These are phyloP conservation scores for Cryptotis parvus DNA, from an alignment of 2,113 vertebrate genomes.

Conservation along the genomic window DNA sequence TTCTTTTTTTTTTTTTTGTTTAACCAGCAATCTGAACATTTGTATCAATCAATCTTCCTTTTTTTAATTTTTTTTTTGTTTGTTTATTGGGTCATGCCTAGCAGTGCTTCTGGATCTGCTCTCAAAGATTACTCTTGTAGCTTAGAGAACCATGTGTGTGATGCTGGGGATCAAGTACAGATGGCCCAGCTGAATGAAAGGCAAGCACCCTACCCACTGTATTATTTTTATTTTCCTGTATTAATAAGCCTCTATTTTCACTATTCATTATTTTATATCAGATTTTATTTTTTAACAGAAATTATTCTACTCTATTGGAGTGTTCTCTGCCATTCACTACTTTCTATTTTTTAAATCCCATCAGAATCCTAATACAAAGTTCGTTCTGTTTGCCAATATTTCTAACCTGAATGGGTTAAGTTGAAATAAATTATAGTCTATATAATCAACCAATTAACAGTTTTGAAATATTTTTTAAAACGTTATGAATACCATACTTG, in stretches of 20 bases:
- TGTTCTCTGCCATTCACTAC: not conserved
- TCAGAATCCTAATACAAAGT: too few species aligned
- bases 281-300: not conserved
- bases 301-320: not conserved
- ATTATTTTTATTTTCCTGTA: too few species aligned
- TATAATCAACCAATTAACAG: conserved; percentile 31
- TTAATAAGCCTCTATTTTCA: not conserved
- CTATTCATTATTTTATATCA: not conserved
- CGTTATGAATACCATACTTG: too few species aligned
- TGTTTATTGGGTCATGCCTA: too few species aligned
- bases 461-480: conserved; percentile 46
- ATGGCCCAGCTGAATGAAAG: too few species aligned
- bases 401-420: not conserved
- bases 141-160: too few species aligned
- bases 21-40: not conserved
- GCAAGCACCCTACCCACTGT: too few species aligned
- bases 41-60: too few species aligned
- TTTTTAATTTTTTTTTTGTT: too few species aligned
- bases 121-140: too few species aligned
- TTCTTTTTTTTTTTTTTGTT: not conserved
- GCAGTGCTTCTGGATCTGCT: too few species aligned
- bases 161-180: too few species aligned
- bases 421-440: not conserved
- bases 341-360: not conserved
- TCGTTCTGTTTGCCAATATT: not conserved